Evolutionary conservation across 2,888 invertebrate species (phyloP), one percentile per base, ranked within the genome.

Genomic region (Bombylius discolor): DNA sequence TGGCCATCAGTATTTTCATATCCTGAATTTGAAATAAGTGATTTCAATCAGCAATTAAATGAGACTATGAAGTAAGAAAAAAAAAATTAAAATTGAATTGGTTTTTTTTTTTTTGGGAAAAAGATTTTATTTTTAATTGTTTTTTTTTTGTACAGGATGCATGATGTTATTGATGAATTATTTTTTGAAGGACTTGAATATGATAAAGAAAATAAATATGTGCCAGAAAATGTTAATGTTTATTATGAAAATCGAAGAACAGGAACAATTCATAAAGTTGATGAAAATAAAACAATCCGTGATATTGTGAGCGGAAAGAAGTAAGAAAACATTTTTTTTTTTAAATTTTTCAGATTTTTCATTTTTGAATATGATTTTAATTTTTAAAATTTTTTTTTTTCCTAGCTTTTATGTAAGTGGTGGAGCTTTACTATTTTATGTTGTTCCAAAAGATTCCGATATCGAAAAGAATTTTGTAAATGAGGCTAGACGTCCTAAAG

Each of bases 1-100:
- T 97, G 95, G 95, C 96, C 96, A 0, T 85, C 93, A 0, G 76
- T 90, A 23, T 82, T 96, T 62, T 75, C 91, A 12, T 97, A 95
- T 72, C 96, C 96, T 0, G 94, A 96, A 73, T 85, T 85, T 67
- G 78, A 84, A 57, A 83, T 87, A 65, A 88, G 91, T 51, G 97
- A 98, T 72, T 89, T 93, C 64, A 80, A 97, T 47, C 84, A 87
- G 69, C 79, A 81, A 57, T 89, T 94, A 66, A 79, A 81, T 11
- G 94, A 95, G 74, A 79, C 83, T 63, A 78, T 79, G 1, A 74
- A 77, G 77, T 81, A 80, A 70, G 70, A 69, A 34, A 44, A 44
- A 44, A 44, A 44, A 7, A 44, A 44, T 44, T 13, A 12, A 11
- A 44, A 44, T 34, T 34, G 5, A 6, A 34, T 7, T 6, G 8